Evolutionary conservation across 2,797 vertebrate species (phyloP).

Genomic region (Sciaenops ocellatus): DNA sequence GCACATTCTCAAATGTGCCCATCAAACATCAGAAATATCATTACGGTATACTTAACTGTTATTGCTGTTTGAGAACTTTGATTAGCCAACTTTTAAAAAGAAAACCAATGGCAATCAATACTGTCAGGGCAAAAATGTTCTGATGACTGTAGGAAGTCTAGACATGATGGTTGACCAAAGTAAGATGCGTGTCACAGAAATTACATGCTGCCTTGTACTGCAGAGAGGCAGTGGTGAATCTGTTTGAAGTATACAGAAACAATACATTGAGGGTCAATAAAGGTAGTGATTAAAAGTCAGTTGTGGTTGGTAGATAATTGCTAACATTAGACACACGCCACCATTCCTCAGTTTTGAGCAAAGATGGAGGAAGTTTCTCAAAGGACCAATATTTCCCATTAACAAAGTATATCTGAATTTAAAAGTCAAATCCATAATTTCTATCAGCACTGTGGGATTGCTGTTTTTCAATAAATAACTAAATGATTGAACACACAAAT

Average conservation of each 20-base stretch:
- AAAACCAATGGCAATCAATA: slow-evolving; percentile 18
- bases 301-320: background rate
- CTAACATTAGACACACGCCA: background rate
- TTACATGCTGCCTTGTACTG: background rate
- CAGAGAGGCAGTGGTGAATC: background rate
- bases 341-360: background rate
- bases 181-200: background rate
- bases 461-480: slow-evolving; percentile 50
- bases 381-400: slow-evolving; percentile 15
- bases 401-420: slow-evolving; percentile 25
- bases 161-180: background rate
- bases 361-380: slow-evolving; percentile 20
- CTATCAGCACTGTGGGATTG: slow-evolving; percentile 34
- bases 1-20: slow-evolving; percentile 52
- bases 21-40: slow-evolving; percentile 58
- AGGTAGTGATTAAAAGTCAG: background rate
- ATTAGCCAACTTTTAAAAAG: slow-evolving; percentile 42
- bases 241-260: background rate
- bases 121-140: background rate
- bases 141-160: background rate
- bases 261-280: background rate
- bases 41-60: slow-evolving; percentile 39
- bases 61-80: slow-evolving; percentile 51
- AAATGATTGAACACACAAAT: slow-evolving; percentile 30
- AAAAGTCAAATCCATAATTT: slow-evolving; percentile 56